Conservation (phyloP, 2,888 invertebrate species). For the Hypsopygia costalis region DNA sequence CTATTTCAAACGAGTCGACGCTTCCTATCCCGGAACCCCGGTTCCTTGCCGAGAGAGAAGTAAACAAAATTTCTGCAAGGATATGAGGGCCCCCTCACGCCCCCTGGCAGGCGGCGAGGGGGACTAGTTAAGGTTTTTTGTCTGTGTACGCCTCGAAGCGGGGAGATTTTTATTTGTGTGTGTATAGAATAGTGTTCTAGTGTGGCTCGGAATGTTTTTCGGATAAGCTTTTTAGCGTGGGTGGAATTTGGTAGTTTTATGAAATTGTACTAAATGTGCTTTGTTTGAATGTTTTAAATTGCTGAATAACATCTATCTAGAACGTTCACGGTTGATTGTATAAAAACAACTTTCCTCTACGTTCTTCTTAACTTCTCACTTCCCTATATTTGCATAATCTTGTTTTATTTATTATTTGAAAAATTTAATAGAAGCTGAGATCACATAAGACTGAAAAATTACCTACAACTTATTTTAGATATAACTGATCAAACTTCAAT, state of each 20-base stretch:
- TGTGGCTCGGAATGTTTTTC: conserved; percentile 41
- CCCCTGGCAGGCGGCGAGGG: conserved; percentile 21
- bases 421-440: no score
- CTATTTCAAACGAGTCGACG: conserved; percentile 53
- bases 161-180: conserved; percentile 62
- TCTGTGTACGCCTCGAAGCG: conserved; percentile 42
- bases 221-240: conserved; percentile 53
- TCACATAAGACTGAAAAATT: no score
- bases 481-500: no score
- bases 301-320: no score
- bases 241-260: conserved; percentile 42
- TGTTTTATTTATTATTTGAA: no score
- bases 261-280: conserved; percentile 35
- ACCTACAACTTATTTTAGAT: no score
- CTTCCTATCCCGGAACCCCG: conserved; percentile 47
- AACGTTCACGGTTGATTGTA: no score
- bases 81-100: conserved; percentile 55
- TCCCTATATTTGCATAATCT: no score
- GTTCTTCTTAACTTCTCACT: no score
- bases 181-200: conserved; percentile 33
- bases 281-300: conserved; percentile 28
- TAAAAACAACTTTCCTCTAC: no score
- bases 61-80: conserved; percentile 80
- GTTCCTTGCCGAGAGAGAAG: conserved; percentile 73
- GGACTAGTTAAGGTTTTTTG: conserved; percentile 74